phyloP scores from a whole-genome alignment of 2,113 vertebrate species.

The Thryonomys swinderianus region DNA sequence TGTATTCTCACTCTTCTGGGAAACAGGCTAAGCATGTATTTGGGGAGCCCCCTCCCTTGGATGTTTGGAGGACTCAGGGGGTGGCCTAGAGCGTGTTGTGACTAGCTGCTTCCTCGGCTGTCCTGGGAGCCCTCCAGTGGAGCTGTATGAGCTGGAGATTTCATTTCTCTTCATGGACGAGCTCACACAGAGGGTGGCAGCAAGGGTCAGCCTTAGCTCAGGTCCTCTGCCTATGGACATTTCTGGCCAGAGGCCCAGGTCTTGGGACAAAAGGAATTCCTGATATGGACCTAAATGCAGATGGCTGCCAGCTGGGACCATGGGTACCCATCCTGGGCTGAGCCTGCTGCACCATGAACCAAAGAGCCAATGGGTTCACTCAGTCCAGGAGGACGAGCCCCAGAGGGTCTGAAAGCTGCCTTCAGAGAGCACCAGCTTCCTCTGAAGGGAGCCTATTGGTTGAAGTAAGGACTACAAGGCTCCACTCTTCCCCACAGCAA shows the following conservation, averaged over 20 bases:
- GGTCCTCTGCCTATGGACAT: neutral
- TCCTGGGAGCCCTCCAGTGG: neutral
- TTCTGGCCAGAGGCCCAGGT: neutral
- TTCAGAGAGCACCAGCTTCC: fast-evolving
- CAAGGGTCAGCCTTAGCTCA: neutral
- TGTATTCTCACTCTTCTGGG: conserved; percentile 79
- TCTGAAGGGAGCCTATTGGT: too few species aligned
- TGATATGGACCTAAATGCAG: neutral
- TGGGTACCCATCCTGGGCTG: neutral
- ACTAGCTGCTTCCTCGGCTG: conserved; percentile 70
- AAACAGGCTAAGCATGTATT: neutral
- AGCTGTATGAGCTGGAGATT: neutral
- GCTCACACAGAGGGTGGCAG: neutral
- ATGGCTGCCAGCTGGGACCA: fast-evolving
- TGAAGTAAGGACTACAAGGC: too few species aligned
- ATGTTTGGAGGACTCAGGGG: conserved; percentile 84
- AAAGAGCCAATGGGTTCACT: neutral
- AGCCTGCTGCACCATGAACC: neutral
- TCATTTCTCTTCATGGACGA: fast-evolving
- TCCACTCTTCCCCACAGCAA: neutral
- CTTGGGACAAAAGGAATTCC: neutral
- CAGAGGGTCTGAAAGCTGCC: too few species aligned
- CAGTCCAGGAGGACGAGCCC: neutral
- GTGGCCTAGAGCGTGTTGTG: conserved; percentile 89
- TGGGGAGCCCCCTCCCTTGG: neutral